These are phyloP conservation scores for Camptogramma bilineatum DNA, from an alignment of 2,888 invertebrate genomes.

Conservation along the genomic window DNA sequence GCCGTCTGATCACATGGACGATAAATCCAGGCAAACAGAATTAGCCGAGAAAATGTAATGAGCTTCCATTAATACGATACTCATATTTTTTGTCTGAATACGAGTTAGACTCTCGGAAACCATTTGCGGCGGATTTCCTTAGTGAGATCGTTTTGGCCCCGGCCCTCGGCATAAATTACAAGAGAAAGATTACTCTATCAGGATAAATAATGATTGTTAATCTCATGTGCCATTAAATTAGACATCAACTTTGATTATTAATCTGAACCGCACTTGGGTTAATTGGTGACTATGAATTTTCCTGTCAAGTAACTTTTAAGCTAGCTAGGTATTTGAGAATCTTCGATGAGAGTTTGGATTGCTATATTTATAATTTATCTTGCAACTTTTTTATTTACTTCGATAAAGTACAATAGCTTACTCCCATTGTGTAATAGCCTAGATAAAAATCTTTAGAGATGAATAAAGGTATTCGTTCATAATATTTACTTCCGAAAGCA, in stretches of 20 bases:
- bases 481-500: too few relatives aligned
- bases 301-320: background rate
- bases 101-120: conserved; percentile 59
- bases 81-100: conserved; percentile 55
- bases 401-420: too few relatives aligned
- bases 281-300: background rate
- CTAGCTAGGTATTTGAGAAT: background rate
- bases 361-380: too few relatives aligned
- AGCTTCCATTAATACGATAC: conserved; percentile 54
- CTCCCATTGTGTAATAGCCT: too few relatives aligned
- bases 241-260: conserved; percentile 12
- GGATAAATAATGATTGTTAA: conserved; percentile 21
- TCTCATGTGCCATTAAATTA: conserved; percentile 19
- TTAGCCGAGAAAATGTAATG: conserved; percentile 36
- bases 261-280: background rate
- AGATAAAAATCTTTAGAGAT: too few relatives aligned
- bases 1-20: background rate
- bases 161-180: conserved; percentile 46
- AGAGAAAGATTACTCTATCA: conserved; percentile 33
- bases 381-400: too few relatives aligned
- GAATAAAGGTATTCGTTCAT: too few relatives aligned
- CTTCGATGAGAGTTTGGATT: background rate
- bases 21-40: background rate
- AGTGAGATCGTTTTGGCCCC: conserved; percentile 53
- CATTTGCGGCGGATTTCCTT: conserved; percentile 68